Conservation (phyloP, 2,797 vertebrate genomes). For the Euthynnus affinis region DNA sequence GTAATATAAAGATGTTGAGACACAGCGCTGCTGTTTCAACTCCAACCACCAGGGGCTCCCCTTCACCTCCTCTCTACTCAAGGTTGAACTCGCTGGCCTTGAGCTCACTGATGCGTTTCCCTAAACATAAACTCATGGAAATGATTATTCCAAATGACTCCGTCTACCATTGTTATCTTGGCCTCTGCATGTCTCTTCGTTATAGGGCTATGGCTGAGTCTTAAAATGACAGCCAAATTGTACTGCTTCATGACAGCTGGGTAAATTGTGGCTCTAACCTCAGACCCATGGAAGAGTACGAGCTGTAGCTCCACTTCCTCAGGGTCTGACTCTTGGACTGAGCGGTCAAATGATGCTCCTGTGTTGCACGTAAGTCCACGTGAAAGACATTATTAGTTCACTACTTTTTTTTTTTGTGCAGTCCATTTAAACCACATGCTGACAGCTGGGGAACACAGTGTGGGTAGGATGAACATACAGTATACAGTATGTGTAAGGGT, state of each 20-base stretch:
- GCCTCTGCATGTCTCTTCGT: constrained; percentile 53
- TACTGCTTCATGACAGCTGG: constrained; percentile 52
- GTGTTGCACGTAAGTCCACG: constrained; percentile 14
- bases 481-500: constrained; percentile 55
- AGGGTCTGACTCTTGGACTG: constrained; percentile 17
- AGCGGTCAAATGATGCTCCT: constrained; percentile 9
- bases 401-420: constrained; percentile 34
- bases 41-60: constrained; percentile 78
- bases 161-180: constrained; percentile 57
- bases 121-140: constrained; percentile 70
- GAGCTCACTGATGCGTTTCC: constrained; percentile 61
- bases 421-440: constrained; percentile 47
- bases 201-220: constrained; percentile 23
- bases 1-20: not conserved
- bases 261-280: constrained; percentile 63
- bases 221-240: constrained; percentile 55
- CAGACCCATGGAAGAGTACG: constrained; percentile 32
- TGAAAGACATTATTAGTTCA: constrained; percentile 31
- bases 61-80: constrained; percentile 66
- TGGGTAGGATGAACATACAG: constrained; percentile 47
- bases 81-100: constrained; percentile 65
- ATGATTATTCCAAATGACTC: constrained; percentile 68
- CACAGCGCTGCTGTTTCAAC: constrained; percentile 45
- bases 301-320: constrained; percentile 40
- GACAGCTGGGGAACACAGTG: constrained; percentile 43